phyloP scores from a whole-genome alignment of 1,140 invertebrate species.

The Catajapyx aquilonaris region DNA sequence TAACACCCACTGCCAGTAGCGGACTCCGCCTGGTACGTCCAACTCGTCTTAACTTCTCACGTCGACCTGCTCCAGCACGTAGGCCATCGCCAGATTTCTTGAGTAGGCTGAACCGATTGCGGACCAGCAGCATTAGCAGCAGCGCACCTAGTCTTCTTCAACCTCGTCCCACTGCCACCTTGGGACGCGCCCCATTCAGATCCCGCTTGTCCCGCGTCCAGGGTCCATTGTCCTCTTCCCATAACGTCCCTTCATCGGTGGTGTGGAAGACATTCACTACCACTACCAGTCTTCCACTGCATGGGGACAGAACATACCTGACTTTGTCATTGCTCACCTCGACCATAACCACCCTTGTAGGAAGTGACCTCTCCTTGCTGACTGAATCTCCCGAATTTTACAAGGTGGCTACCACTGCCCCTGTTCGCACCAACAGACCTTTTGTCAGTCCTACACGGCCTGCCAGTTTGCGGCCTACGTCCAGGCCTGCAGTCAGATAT shows the following conservation, averaged over 20 bases:
- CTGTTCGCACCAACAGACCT: constrained; percentile 7
- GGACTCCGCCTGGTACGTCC: too few relatives aligned
- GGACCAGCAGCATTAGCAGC: too few relatives aligned
- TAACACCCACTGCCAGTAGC: too few relatives aligned
- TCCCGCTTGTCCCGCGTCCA: neutral
- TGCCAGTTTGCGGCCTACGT: neutral
- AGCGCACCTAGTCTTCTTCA: too few relatives aligned
- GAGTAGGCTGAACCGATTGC: too few relatives aligned
- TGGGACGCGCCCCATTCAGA: too few relatives aligned
- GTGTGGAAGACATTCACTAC: constrained; percentile 15
- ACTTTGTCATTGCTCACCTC: constrained; percentile 16
- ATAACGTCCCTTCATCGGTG: constrained; percentile 10
- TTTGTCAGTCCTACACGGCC: neutral
- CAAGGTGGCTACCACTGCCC: constrained; percentile 5
- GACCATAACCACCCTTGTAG: constrained; percentile 12
- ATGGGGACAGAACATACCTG: constrained; percentile 13
- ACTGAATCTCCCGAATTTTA: constrained; percentile 13
- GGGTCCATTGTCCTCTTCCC: neutral
- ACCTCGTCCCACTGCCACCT: too few relatives aligned
- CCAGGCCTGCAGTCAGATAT: neutral
- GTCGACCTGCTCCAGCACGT: too few relatives aligned
- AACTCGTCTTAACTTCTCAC: too few relatives aligned
- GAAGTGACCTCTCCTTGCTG: constrained; percentile 11
- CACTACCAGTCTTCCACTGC: constrained; percentile 14
- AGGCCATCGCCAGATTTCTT: too few relatives aligned